Evolutionary conservation across 2,113 vertebrate species (phyloP).

Genomic region (Salvator merianae): DNA sequence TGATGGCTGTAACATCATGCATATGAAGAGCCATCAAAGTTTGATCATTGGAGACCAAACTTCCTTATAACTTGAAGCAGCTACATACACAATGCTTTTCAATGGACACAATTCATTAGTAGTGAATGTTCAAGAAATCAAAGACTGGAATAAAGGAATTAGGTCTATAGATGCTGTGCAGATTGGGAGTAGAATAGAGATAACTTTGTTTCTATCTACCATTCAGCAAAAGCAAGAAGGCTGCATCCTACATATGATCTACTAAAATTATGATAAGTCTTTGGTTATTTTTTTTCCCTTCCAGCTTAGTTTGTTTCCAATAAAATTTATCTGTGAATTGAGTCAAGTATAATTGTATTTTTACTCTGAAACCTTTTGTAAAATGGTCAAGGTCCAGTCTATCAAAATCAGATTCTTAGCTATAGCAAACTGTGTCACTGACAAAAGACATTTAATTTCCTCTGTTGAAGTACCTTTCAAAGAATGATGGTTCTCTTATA

Average conservation of each 20-base stretch:
- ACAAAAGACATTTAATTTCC: constrained; percentile 32
- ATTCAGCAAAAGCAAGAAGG: neutral
- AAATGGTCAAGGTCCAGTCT: constrained; percentile 22
- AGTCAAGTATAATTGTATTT: constrained; percentile 43
- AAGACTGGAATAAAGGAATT: neutral
- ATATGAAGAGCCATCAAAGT: neutral
- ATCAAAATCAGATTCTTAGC: constrained; percentile 42
- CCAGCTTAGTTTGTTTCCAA: neutral
- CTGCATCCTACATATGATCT: neutral
- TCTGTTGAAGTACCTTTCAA: constrained; percentile 18
- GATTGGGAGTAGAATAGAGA: neutral
- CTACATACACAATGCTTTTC: neutral
- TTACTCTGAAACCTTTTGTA: constrained; percentile 38
- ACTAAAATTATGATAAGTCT: neutral
- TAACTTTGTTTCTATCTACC: neutral
- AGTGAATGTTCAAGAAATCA: neutral
- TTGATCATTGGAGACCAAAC: neutral
- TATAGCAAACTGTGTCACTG: constrained; percentile 1
- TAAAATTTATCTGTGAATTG: neutral
- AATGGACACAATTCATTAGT: neutral
- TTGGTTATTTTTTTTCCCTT: neutral
- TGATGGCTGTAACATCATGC: neutral
- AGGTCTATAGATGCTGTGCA: neutral
- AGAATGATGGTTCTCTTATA: constrained; percentile 35
- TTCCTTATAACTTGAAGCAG: neutral